Evolutionary conservation across 2,113 vertebrate genomes (phyloP).

Genomic region (Oncorhynchus kisutch): DNA sequence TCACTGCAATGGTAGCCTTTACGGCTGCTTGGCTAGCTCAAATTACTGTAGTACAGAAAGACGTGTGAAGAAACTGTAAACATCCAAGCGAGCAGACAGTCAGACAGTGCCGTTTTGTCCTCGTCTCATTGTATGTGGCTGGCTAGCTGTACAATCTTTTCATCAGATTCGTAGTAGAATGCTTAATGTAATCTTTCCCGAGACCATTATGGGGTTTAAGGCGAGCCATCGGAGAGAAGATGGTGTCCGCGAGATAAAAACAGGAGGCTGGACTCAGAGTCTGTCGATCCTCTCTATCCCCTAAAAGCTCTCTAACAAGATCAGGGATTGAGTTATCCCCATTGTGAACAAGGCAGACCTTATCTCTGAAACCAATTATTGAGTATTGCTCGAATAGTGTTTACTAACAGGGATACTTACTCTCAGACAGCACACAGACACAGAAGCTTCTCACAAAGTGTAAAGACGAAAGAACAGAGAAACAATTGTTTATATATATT

Average conservation of each 20-base stretch:
- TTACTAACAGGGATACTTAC: slow-evolving; percentile 15
- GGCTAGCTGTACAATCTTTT: slow-evolving; percentile 2
- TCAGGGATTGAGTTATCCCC: slow-evolving; percentile 46
- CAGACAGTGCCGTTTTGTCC: not conserved
- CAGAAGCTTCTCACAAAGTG: slow-evolving; percentile 39
- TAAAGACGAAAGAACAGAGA: slow-evolving; percentile 25
- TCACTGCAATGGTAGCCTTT: too few relatives aligned
- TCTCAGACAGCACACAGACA: slow-evolving; percentile 27
- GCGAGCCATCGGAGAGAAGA: slow-evolving; percentile 10
- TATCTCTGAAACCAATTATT: slow-evolving; percentile 62
- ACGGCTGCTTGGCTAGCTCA: too few relatives aligned
- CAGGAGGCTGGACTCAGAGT: slow-evolving; percentile 17
- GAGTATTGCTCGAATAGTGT: slow-evolving; percentile 19
- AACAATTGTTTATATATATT: not conserved
- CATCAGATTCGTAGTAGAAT: slow-evolving; percentile 2
- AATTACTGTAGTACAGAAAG: too few relatives aligned
- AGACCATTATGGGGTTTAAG: slow-evolving; percentile 19
- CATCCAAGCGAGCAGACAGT: too few relatives aligned
- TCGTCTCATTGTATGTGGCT: not conserved
- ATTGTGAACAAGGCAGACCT: slow-evolving; percentile 43
- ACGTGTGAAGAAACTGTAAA: too few relatives aligned
- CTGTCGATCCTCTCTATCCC: slow-evolving; percentile 34
- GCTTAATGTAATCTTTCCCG: slow-evolving; percentile 18
- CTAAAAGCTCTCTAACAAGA: slow-evolving; percentile 49
- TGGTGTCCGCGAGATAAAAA: slow-evolving; percentile 29